A percentile compares a stretch with the other conserved stretches of the same genome.
Conservation (phyloP, 2,113 vertebrate species). For the Elgaria multicarinata region DNA sequence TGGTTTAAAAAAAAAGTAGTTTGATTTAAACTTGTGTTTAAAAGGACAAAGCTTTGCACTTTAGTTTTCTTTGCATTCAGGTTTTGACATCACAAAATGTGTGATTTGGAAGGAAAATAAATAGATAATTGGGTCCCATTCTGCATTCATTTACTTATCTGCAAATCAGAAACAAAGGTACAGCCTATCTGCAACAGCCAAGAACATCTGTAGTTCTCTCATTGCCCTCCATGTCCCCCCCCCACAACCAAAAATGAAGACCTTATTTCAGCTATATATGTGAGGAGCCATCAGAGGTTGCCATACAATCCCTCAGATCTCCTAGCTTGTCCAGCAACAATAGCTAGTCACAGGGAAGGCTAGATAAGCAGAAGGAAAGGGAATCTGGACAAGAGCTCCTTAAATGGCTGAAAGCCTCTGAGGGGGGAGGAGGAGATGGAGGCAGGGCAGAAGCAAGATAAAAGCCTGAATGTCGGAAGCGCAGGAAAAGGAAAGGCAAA, state of each 20-base stretch:
- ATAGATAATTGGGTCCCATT: conserved; percentile 4
- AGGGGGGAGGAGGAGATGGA: too few species aligned
- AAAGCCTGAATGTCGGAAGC: too few species aligned
- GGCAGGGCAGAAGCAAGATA: too few species aligned
- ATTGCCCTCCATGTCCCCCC: not conserved
- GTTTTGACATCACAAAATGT: not conserved
- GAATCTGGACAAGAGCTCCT: too few species aligned
- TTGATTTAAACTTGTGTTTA: not conserved
- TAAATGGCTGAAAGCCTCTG: too few species aligned
- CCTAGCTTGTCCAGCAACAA: too few species aligned
- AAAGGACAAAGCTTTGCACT: conserved; percentile 8
- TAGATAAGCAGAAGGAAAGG: too few species aligned
- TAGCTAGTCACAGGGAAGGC: too few species aligned
- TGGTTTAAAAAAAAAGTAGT: too few species aligned
- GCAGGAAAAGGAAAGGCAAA: too few species aligned
- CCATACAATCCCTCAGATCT: too few species aligned
- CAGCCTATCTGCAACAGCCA: not conserved
- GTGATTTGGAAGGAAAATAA: conserved; percentile 15
- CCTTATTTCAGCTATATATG: not conserved
- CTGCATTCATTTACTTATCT: conserved; percentile 4
- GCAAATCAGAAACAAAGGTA: not conserved
- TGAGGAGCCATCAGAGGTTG: too few species aligned
- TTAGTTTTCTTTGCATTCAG: not conserved
- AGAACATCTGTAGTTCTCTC: not conserved
- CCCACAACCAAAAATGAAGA: not conserved